These are phyloP conservation scores for Lordiphosa mommai DNA, from an alignment of 1,140 invertebrate species.

Conservation along the genomic window DNA sequence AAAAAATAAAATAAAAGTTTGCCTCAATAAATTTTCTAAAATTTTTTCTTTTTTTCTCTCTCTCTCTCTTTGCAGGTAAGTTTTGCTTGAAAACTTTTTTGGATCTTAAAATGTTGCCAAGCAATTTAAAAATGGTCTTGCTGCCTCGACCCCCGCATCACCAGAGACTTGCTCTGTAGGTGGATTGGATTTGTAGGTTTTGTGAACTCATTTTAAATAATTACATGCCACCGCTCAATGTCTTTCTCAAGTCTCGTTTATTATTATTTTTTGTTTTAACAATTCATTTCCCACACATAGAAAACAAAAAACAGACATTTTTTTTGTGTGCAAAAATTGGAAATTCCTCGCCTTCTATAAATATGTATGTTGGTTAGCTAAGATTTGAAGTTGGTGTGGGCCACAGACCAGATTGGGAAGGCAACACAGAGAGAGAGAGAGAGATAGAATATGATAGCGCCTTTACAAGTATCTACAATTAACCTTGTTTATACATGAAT, in stretches of 20 bases:
- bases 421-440: neutral
- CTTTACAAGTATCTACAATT: neutral
- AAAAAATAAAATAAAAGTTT: constrained; percentile 26
- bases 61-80: constrained; percentile 53
- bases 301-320: constrained; percentile 22
- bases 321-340: constrained; percentile 46
- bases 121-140: constrained; percentile 31
- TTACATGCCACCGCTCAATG: constrained; percentile 38
- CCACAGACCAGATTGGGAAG: neutral
- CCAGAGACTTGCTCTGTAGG: constrained; percentile 28
- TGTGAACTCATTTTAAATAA: constrained; percentile 68
- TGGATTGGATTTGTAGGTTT: constrained; percentile 39
- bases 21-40: constrained; percentile 41
- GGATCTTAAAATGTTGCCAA: constrained; percentile 22
- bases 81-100: constrained; percentile 29
- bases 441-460: neutral
- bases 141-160: constrained; percentile 4
- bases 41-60: constrained; percentile 22
- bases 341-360: constrained; percentile 65
- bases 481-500: neutral
- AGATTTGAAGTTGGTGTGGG: constrained; percentile 39
- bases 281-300: constrained; percentile 67
- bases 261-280: constrained; percentile 33
- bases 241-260: constrained; percentile 24
- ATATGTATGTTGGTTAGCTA: constrained; percentile 54